phyloP scores from a whole-genome alignment of 2,797 vertebrate species.

The Sciurus carolinensis region DNA sequence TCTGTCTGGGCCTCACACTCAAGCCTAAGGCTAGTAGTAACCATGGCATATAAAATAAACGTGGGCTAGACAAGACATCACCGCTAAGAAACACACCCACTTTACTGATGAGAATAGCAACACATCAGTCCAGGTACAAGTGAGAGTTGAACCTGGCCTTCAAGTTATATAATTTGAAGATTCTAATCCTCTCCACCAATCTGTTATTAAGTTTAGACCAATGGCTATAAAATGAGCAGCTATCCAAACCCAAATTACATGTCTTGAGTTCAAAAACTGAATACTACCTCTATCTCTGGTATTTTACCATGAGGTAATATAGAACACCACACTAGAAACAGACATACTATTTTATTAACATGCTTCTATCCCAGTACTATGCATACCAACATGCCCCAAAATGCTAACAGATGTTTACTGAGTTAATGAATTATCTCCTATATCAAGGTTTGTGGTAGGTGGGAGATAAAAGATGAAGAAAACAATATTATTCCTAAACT shows the following conservation, averaged over 20 bases:
- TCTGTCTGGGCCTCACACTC: neutral
- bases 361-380: neutral
- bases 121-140: neutral
- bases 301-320: conserved; percentile 58
- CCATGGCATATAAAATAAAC: conserved; percentile 36
- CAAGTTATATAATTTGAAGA: conserved; percentile 55
- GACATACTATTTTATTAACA: neutral
- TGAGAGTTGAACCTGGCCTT: conserved; percentile 19
- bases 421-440: conserved; percentile 13
- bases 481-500: neutral
- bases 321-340: conserved; percentile 59
- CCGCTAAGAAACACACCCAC: neutral
- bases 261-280: conserved; percentile 54
- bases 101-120: conserved; percentile 45
- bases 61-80: neutral
- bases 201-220: conserved; percentile 54
- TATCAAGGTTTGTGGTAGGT: neutral
- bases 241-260: conserved; percentile 67
- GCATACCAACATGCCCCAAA: conserved; percentile 3
- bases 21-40: neutral
- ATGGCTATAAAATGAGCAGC: conserved; percentile 25
- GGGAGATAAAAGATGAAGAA: neutral
- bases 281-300: conserved; percentile 48
- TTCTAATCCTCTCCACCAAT: conserved; percentile 43
- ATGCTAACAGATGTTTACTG: neutral